Evolutionary conservation across 2,888 invertebrate species (phyloP).

Genomic region (Aphelenchoides bicaudatus): DNA sequence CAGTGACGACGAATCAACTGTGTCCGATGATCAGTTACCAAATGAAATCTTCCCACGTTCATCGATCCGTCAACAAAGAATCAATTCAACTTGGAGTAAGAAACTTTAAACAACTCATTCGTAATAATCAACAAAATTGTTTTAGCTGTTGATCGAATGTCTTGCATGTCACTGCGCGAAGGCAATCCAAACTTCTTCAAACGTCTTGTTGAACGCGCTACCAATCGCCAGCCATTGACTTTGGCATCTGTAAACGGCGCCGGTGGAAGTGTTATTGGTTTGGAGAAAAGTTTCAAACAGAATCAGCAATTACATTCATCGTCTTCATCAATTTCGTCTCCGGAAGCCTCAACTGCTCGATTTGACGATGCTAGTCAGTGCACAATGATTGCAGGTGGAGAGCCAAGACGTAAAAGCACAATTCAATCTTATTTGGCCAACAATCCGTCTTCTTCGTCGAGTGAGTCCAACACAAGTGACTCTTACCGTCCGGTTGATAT

Average conservation of each 20-base stretch:
- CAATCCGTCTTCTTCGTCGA: background rate
- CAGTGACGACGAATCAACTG: conserved; percentile 26
- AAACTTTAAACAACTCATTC: conserved; percentile 10
- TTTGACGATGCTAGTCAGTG: conserved; percentile 1
- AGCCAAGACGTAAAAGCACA: conserved; percentile 7
- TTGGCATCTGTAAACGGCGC: conserved; percentile 15
- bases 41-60: conserved; percentile 50
- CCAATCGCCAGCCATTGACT: conserved; percentile 4
- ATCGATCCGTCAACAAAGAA: conserved; percentile 27
- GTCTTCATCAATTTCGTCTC: background rate
- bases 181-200: conserved; percentile 31
- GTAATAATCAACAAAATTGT: conserved; percentile 9
- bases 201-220: conserved; percentile 32
- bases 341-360: background rate
- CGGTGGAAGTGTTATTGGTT: conserved; percentile 1
- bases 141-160: conserved; percentile 40
- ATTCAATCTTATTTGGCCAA: conserved; percentile 12
- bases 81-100: conserved; percentile 33
- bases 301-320: too few species aligned
- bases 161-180: conserved; percentile 38
- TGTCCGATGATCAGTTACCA: conserved; percentile 31
- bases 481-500: conserved; percentile 3
- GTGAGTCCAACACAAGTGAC: conserved; percentile 4
- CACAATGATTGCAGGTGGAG: conserved; percentile 1
- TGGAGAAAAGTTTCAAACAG: conserved; percentile 3